Base-by-base conservation (phyloP, 2,797 vertebrate genomes). In the Holocentrus rufus region DNA sequence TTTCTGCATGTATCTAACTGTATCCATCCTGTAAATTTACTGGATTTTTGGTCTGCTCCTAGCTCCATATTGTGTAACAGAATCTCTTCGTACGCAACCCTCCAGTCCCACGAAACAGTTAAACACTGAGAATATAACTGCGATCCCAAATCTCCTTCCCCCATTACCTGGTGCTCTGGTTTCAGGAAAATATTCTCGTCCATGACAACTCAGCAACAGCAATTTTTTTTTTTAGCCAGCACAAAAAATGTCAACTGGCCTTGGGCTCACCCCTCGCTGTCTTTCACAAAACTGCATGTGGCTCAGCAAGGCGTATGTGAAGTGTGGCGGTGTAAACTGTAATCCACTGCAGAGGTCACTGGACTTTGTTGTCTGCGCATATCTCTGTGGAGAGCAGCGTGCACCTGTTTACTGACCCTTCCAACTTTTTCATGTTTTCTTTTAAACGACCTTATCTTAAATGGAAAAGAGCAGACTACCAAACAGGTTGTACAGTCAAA, bases 371-470 rank as follows among this genome's bases (percentile, higher is more conserved):
- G 44, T 49, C 72, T 55, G 72, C 74, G 14, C 49, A 55, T 76
- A 8, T 10, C 68, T 78, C 66, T 52, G 27, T 70, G 7, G 56
- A 69, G 34, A 50, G 39, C 70, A 83, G 84, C 71, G 75, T 70
- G 65, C 66, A 46, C 18, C 20, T 69, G 60, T 84, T 84, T 80
- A 83, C 81, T 83, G 85, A 86, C 77, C 75, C 63, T 46, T 46
- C 2, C 64, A 80, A 84, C 56, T 88, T 85, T 68, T 84, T 87
- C 58, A 71, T 84, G 76, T 84, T 71, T 84, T 81, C 62, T 65
- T 82, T 85, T 82, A 81, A 90, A 90, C 88, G 22, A 79, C 79
- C 74, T 82, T 73, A 85, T 60, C 71, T 80, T 74, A 77, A 80
- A 75, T 65, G 79, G 69, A 84, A 73, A 81, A 63, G 69, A 77